Base-by-base conservation (phyloP, 1,140 invertebrate species). In the Megalopta genalis region DNA sequence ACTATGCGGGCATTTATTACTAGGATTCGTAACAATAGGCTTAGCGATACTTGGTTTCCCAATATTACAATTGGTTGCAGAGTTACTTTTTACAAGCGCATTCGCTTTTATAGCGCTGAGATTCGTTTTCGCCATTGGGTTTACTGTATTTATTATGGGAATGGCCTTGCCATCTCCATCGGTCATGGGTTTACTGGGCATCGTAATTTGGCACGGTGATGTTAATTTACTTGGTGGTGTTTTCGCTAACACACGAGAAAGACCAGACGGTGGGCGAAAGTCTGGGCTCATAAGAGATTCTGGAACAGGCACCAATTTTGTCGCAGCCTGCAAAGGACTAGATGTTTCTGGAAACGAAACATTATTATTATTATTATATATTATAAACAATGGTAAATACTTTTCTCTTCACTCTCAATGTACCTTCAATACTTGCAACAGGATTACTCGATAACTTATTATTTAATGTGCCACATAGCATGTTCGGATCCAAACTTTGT, bases 221-320 rank as follows among this genome's bases (percentile, higher is more conserved):
- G 89, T 91, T 37, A 92, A 79, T 84, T 92, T 91, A 68, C 86
- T 91, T 27, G 90, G 85, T 37, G 90, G 89, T 14, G 90, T 90
- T 72, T 91, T 92, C 37, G 88, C 85, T 69, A 92, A 79, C 64
- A 92, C 86, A 67, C 90, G 83, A 32, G 89, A 90, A 4, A 92
- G 82, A 46, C 91, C 91, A 10, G 90, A 92, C 23, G 93, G 89
- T 77, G 95, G 94, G 84, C 95, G 93, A 88, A 96, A 96, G 90
- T 97, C 96, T 4, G 96, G 97, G 90, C 96, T 97, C 95, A 97
- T 97, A 0, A 97, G 91, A 1, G 96, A 96, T 88, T 98, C 97
- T 12, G 97, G 96, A 52, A 97, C 96, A 5, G 97, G 97, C 1
- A 98, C 95, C 92, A 97, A 95, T 91, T 97, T 97, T 1, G 96